Percentiles rank a stretch among this genome's conserved stretches.
phyloP scores from a whole-genome alignment of 2,888 invertebrate species.

The Macaria liturata region DNA sequence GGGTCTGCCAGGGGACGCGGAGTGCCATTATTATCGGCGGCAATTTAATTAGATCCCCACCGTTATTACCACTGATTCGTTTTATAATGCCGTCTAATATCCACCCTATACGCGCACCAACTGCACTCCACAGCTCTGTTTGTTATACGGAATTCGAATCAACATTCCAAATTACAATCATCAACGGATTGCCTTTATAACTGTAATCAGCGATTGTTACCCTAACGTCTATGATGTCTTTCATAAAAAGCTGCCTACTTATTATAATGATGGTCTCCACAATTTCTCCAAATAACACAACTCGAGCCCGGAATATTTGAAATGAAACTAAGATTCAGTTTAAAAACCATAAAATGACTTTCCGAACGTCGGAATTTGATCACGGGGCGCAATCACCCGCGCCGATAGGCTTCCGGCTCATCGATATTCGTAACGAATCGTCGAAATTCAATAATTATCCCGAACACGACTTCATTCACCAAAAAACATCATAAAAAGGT shows the following conservation, averaged over 20 bases:
- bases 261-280: conserved; percentile 9
- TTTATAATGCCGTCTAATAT: conserved; percentile 75
- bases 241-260: not conserved
- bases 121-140: conserved; percentile 45
- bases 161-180: conserved; percentile 44
- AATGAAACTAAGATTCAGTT: conserved; percentile 61
- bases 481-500: conserved; percentile 78
- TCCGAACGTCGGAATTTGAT: conserved; percentile 73
- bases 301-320: conserved; percentile 41
- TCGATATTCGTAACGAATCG: conserved; percentile 83
- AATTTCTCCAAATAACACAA: conserved; percentile 23
- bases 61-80: conserved; percentile 80
- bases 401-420: conserved; percentile 79
- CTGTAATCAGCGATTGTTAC: conserved; percentile 7
- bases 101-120: conserved; percentile 40
- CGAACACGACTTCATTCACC: conserved; percentile 82
- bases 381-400: conserved; percentile 73
- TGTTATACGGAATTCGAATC: conserved; percentile 37
- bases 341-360: conserved; percentile 82
- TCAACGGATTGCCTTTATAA: conserved; percentile 10
- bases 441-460: conserved; percentile 82
- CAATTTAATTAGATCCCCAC: conserved; percentile 82
- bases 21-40: conserved; percentile 80
- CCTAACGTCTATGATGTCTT: conserved; percentile 1
- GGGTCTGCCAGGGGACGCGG: conserved; percentile 71